Percentiles rank a stretch among this genome's conserved stretches.
Evolutionary conservation across 2,113 vertebrate species (phyloP).

Genomic region (Microtus richardsoni): DNA sequence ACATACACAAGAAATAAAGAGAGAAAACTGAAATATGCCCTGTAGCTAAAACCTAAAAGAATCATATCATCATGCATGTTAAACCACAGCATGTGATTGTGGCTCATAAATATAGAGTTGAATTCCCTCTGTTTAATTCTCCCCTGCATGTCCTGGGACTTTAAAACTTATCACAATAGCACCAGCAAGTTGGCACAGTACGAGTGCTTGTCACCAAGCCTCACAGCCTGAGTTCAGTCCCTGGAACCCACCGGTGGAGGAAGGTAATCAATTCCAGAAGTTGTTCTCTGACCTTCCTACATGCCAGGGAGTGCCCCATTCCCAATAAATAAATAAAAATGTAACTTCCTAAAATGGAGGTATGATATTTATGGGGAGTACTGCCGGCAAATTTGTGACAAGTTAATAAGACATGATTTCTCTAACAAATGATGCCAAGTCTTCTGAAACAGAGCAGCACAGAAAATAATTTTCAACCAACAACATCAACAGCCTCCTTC

Average conservation of each 20-base stretch:
- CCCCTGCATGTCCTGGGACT: background rate
- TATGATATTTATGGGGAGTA: background rate
- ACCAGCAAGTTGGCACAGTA: background rate
- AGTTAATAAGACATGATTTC: conserved; percentile 51
- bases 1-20: background rate
- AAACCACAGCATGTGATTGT: background rate
- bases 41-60: background rate
- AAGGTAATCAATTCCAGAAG: background rate
- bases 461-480: background rate
- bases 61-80: background rate
- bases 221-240: background rate
- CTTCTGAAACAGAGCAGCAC: background rate
- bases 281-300: background rate
- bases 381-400: background rate
- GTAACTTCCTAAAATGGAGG: background rate
- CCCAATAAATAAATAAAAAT: background rate
- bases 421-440: background rate
- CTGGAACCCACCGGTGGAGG: background rate
- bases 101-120: background rate
- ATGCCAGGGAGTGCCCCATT: no score
- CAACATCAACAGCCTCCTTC: conserved; percentile 1
- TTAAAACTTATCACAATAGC: background rate
- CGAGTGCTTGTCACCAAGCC: background rate
- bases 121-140: background rate
- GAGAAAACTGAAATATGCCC: background rate